phyloP scores from a whole-genome alignment of 2,888 invertebrate genomes.

The Arenicola marina region DNA sequence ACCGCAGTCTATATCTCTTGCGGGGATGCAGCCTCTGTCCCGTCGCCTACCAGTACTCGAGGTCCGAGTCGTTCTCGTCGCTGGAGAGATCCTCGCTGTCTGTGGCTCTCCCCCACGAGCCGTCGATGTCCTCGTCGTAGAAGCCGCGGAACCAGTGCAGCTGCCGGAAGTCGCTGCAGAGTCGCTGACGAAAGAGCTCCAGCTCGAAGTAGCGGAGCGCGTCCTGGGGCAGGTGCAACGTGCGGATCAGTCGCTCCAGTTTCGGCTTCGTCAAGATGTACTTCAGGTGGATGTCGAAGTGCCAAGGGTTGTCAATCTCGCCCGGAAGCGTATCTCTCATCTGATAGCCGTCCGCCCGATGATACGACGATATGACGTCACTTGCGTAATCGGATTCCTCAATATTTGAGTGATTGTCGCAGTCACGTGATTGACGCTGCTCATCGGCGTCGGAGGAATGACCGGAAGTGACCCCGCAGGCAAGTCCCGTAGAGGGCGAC shows the following conservation, averaged over 20 bases:
- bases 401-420: no score
- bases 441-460: no score
- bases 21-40: background rate
- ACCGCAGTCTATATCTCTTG: no score
- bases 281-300: background rate
- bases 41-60: conserved; percentile 47
- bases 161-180: conserved; percentile 36
- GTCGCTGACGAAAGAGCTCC: conserved; percentile 42
- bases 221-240: conserved; percentile 20
- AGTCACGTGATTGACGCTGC: no score
- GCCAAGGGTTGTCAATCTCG: background rate
- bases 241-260: conserved; percentile 31
- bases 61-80: conserved; percentile 50
- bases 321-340: background rate
- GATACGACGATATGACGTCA: no score
- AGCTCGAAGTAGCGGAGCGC: conserved; percentile 42
- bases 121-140: background rate
- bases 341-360: no score
- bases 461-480: background rate
- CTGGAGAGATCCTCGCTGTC: conserved; percentile 39
- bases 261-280: background rate
- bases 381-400: no score
- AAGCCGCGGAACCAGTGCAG: conserved; percentile 36
- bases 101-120: no score
- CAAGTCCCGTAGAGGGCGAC: conserved; percentile 28